Evolutionary conservation across 2,797 vertebrate species (phyloP).

Genomic region (Rhyacichthys aspro): DNA sequence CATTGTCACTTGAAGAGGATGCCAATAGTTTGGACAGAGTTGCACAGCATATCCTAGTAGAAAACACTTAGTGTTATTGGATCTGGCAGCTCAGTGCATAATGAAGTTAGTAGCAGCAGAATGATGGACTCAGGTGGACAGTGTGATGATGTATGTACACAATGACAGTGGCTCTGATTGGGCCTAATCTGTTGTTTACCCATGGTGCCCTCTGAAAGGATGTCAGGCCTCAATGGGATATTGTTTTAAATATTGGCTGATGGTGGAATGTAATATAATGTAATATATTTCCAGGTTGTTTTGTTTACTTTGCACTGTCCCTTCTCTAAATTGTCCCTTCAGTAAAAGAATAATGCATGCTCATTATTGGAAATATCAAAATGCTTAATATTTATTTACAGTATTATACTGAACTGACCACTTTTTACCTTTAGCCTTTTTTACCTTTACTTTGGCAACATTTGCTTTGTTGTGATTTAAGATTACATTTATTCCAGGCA

Average conservation of each 20-base stretch:
- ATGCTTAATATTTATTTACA: background rate
- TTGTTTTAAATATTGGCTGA: constrained; percentile 15
- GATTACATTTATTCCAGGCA: too few relatives aligned
- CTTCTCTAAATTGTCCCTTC: background rate
- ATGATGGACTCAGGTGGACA: constrained; percentile 24
- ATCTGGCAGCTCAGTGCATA: constrained; percentile 62
- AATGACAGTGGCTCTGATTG: constrained; percentile 32
- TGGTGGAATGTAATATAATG: background rate
- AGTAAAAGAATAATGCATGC: too few relatives aligned
- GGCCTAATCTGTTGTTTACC: constrained; percentile 47
- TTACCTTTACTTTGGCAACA: too few relatives aligned
- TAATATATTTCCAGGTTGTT: constrained; percentile 4
- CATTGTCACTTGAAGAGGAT: constrained; percentile 45
- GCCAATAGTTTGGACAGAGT: constrained; percentile 56
- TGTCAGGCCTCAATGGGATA: constrained; percentile 10
- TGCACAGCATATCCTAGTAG: constrained; percentile 40
- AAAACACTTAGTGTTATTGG: constrained; percentile 65
- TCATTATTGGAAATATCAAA: background rate
- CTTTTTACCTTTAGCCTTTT: too few relatives aligned
- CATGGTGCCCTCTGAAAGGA: constrained; percentile 22
- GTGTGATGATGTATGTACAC: constrained; percentile 21
- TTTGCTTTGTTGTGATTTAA: too few relatives aligned
- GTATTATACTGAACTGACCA: too few relatives aligned
- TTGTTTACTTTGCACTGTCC: too few relatives aligned
- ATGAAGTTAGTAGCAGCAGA: constrained; percentile 56